Percentiles rank a stretch among this genome's conserved stretches.
phyloP scores from a whole-genome alignment of 2,113 vertebrate genomes.

The Myrmecophaga tridactyla region DNA sequence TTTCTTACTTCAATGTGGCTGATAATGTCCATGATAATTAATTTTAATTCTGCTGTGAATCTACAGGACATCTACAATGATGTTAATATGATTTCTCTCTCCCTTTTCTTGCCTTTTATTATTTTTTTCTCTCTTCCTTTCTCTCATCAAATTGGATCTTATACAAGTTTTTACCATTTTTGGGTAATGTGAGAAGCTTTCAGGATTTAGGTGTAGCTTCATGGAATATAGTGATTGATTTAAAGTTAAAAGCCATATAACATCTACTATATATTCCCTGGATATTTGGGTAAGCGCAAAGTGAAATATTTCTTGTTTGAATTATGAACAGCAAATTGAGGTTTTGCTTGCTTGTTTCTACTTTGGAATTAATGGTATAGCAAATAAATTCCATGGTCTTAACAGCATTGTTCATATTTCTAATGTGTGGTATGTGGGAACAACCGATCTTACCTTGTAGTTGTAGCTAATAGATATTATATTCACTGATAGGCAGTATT shows the following conservation, averaged over 20 bases:
- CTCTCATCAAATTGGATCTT: conserved; percentile 69
- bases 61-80: background rate
- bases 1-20: conserved; percentile 69
- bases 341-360: conserved; percentile 42
- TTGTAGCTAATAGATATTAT: background rate
- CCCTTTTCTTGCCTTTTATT: conserved; percentile 42
- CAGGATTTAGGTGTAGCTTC: conserved; percentile 73
- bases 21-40: conserved; percentile 81
- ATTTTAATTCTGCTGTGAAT: conserved; percentile 73
- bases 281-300: conserved; percentile 84
- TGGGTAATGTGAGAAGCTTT: conserved; percentile 72
- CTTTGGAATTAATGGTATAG: background rate
- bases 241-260: conserved; percentile 70
- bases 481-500: background rate
- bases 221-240: conserved; percentile 73
- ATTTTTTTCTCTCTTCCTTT: conserved; percentile 61
- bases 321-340: conserved; percentile 2
- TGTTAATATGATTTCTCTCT: conserved; percentile 56
- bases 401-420: conserved; percentile 6
- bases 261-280: conserved; percentile 65
- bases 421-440: background rate
- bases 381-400: background rate
- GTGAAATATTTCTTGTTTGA: conserved; percentile 69
- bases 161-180: conserved; percentile 73
- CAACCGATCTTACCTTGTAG: background rate